Evolutionary conservation across 2,797 vertebrate species (phyloP), one percentile per base, ranked within the genome.

Genomic region (Phylloscopus collybita): DNA sequence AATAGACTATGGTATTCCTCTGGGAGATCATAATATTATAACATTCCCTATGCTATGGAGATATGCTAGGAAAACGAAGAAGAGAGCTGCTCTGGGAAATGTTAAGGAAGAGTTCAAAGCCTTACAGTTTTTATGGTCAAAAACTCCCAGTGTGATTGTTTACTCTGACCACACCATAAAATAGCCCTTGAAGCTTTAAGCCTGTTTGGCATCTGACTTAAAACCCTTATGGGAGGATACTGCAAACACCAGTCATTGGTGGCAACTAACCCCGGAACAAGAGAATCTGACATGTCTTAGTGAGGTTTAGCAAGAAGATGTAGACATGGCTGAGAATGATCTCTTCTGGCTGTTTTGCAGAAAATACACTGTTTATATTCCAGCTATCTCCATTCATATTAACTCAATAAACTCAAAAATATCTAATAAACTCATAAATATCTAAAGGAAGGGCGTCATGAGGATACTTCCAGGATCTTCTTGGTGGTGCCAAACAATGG

Each of bases 81-180:
- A 59, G 30, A 83, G n/a, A 71, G 22, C 20, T 72, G 20, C 44
- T 80, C 59, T 80, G 42, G 34, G 27, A 89, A 72, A 95, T 59
- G 16, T 25, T 85, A 67, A 80, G 69, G 29, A 89, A 78, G 30
- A n/a, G 47, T 90, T 83, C 81, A 95, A 94, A 94, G n/a, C 29
- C 32, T 67, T 34, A 32, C 26, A 38, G 27, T 26, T 79, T 84
- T 82, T 82, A 32, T 57, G 32, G 88, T 73, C 60, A 57, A 80
- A 95, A 91, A 81, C 50, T 16, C 34, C 38, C 78, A 16, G 10
- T 44, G 26, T 70, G 67, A 74, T 59, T 16, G 0, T 78, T 87
- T 88, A 66, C 40, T 69, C 66, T 56, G 74, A 60, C n/a, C 15
- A 75, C 9, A 23, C 26, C 16, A 49, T 59, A 42, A 89, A 61